Conservation (phyloP, 2,888 invertebrate species). For the Caenorhabditis sp. region DNA sequence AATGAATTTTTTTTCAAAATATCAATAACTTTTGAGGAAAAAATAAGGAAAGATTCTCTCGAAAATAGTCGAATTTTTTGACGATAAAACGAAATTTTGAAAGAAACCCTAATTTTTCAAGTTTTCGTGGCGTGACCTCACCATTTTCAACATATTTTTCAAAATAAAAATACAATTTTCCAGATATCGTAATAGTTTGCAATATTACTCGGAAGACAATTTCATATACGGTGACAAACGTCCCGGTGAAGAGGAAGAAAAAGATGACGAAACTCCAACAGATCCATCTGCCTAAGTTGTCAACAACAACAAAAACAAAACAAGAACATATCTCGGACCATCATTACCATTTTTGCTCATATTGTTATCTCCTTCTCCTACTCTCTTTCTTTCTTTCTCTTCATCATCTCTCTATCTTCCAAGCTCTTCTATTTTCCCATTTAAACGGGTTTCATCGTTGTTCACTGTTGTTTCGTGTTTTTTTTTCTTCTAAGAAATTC, state of each 20-base stretch:
- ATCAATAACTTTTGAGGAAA: too few species aligned
- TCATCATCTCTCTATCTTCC: not conserved
- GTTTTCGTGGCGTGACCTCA: too few species aligned
- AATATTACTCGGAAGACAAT: conserved; percentile 58
- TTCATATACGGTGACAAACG: conserved; percentile 32
- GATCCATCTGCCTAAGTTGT: not conserved
- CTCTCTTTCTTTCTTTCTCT: not conserved
- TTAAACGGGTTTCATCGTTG: not conserved
- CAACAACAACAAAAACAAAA: too few species aligned
- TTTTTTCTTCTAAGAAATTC: not conserved
- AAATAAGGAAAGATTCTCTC: too few species aligned
- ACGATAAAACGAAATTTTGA: too few species aligned
- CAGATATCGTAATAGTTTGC: conserved; percentile 48
- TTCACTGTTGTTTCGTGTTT: not conserved
- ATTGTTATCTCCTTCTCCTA: not conserved
- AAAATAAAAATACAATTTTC: conserved; percentile 6
- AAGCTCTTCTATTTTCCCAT: not conserved
- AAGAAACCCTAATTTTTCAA: too few species aligned
- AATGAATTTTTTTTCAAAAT: too few species aligned
- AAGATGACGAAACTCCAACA: not conserved
- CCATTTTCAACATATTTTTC: too few species aligned
- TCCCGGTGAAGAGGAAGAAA: not conserved
- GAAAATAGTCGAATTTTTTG: too few species aligned
- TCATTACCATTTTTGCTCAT: not conserved
- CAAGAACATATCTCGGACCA: not conserved